These are phyloP conservation scores for Rhorus exstirpatorius DNA, from an alignment of 2,888 invertebrate genomes.

Conservation along the genomic window DNA sequence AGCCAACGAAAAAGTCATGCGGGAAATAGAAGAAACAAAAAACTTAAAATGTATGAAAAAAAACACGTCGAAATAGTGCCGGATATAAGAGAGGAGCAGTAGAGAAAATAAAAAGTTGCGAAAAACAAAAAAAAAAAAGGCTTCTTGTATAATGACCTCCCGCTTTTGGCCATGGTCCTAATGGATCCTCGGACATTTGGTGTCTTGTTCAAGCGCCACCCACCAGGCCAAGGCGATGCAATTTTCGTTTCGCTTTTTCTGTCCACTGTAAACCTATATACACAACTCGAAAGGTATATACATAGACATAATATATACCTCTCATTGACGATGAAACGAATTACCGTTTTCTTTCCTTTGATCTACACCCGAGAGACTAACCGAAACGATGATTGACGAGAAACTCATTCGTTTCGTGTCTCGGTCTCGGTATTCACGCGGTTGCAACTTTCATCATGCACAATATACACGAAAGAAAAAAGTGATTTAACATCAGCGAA, in stretches of 20 bases:
- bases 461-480: slow-evolving; percentile 16
- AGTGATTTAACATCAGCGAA: slow-evolving; percentile 31
- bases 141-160: slow-evolving; percentile 37
- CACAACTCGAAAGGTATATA: not conserved
- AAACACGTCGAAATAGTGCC: not conserved
- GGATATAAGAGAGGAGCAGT: not conserved
- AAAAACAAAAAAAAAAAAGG: slow-evolving; percentile 43
- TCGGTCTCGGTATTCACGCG: slow-evolving; percentile 12
- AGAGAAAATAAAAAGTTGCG: not conserved
- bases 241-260: slow-evolving; percentile 55
- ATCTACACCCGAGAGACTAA: slow-evolving; percentile 53
- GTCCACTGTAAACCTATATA: not conserved
- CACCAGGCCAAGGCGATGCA: slow-evolving; percentile 56
- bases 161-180: slow-evolving; percentile 57
- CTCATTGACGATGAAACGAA: slow-evolving; percentile 57
- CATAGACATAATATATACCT: not conserved
- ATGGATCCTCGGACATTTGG: slow-evolving; percentile 53
- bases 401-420: slow-evolving; percentile 61
- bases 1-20: no score
- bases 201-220: slow-evolving; percentile 60
- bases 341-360: slow-evolving; percentile 65
- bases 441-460: slow-evolving; percentile 24
- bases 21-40: not conserved
- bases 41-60: not conserved
- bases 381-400: slow-evolving; percentile 69